Percentiles rank a stretch among this genome's conserved stretches.
Evolutionary conservation across 1,140 invertebrate species (phyloP).

Genomic region (Drosophila malerkotliana): DNA sequence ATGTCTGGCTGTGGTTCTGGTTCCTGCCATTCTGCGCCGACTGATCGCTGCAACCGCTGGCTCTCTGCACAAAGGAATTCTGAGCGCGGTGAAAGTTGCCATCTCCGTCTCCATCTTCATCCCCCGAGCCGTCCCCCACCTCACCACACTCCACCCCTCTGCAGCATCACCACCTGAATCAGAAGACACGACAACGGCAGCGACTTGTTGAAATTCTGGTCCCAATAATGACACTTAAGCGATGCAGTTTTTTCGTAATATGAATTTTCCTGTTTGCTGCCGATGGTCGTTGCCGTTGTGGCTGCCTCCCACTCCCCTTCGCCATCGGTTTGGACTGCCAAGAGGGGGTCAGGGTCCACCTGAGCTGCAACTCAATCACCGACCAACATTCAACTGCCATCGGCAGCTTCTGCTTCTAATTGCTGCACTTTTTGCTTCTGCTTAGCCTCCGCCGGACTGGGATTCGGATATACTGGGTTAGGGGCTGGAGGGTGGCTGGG

Average conservation of each 20-base stretch:
- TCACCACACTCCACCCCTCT: neutral
- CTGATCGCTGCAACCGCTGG: conserved; percentile 15
- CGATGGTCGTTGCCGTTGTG: conserved; percentile 22
- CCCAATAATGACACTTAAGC: conserved; percentile 81
- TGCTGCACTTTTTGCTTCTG: conserved; percentile 59
- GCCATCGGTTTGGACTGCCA: conserved; percentile 48
- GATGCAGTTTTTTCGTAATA: conserved; percentile 80
- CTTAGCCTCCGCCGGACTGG: conserved; percentile 31
- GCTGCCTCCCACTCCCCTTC: conserved; percentile 23
- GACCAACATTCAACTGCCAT: conserved; percentile 57
- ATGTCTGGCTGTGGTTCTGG: conserved; percentile 55
- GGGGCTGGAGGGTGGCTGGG: neutral
- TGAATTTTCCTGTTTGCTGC: conserved; percentile 76
- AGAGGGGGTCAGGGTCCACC: conserved; percentile 34
- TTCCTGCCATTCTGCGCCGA: conserved; percentile 29
- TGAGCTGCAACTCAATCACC: conserved; percentile 78
- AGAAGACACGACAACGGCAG: conserved; percentile 55
- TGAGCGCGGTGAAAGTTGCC: conserved; percentile 73
- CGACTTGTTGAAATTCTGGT: conserved; percentile 76
- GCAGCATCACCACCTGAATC: conserved; percentile 17
- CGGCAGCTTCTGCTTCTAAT: conserved; percentile 71
- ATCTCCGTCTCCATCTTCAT: conserved; percentile 49
- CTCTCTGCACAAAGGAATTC: conserved; percentile 63
- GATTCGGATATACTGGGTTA: conserved; percentile 8
- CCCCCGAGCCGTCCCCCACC: conserved; percentile 5